These are phyloP conservation scores for Dynastes grantii DNA, from an alignment of 2,888 invertebrate genomes.

Conservation along the genomic window DNA sequence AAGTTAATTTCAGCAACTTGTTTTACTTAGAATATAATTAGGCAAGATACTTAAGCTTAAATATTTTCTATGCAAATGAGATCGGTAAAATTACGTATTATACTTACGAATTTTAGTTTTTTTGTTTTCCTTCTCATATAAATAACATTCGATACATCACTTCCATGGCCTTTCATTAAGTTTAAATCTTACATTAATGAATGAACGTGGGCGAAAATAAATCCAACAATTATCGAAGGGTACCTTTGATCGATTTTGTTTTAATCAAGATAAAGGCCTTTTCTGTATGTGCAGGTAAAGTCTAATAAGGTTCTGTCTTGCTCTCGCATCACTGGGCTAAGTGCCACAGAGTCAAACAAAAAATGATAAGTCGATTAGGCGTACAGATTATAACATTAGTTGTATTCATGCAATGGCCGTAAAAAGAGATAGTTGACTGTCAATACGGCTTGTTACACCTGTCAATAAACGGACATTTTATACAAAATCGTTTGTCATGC, in stretches of 20 bases:
- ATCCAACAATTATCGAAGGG: slow-evolving; percentile 53
- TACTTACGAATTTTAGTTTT: neutral
- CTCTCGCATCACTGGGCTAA: slow-evolving; percentile 8
- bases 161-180: slow-evolving; percentile 42
- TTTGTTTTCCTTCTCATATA: slow-evolving; percentile 12
- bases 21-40: neutral
- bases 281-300: slow-evolving; percentile 39
- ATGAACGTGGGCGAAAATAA: slow-evolving; percentile 52
- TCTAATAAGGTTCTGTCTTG: slow-evolving; percentile 33
- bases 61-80: neutral
- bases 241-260: slow-evolving; percentile 53
- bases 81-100: neutral
- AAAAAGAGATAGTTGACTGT: slow-evolving; percentile 56
- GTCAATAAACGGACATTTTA: slow-evolving; percentile 59
- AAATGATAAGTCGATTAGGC: slow-evolving; percentile 52
- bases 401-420: slow-evolving; percentile 54
- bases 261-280: slow-evolving; percentile 52
- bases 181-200: slow-evolving; percentile 50
- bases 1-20: no score
- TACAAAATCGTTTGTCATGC: slow-evolving; percentile 62
- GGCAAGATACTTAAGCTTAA: neutral
- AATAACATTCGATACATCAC: slow-evolving; percentile 33
- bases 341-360: slow-evolving; percentile 16
- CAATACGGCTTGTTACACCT: slow-evolving; percentile 61
- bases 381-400: slow-evolving; percentile 57